Evolutionary conservation across 1,140 invertebrate genomes (phyloP).

Genomic region (Pachyrhynchus sulphureomaculatus): DNA sequence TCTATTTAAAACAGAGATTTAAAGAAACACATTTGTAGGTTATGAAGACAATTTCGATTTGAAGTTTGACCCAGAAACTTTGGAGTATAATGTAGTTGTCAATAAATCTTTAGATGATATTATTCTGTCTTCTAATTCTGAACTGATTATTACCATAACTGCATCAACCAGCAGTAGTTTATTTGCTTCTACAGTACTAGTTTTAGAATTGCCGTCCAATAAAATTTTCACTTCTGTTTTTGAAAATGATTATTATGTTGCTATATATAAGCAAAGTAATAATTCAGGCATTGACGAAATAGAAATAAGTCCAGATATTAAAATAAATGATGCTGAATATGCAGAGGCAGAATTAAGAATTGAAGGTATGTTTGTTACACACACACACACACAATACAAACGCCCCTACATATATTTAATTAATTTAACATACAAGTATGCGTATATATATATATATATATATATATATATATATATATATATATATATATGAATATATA

Average conservation of each 20-base stretch:
- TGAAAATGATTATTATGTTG: neutral
- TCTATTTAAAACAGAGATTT: no score
- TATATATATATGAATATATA: no score
- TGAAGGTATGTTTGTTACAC: neutral
- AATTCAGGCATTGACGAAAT: neutral
- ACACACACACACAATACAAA: neutral
- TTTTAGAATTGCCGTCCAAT: neutral
- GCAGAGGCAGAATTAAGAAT: neutral
- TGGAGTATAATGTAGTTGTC: neutral
- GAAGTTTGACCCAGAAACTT: neutral
- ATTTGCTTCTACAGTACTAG: neutral
- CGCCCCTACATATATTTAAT: no score
- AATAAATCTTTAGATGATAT: neutral
- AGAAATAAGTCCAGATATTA: neutral
- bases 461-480: no score
- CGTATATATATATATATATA: no score
- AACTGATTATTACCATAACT: neutral
- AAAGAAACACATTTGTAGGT: no score
- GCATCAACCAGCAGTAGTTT: neutral
- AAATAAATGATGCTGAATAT: neutral
- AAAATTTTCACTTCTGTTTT: neutral
- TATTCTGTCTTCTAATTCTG: neutral
- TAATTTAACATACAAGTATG: no score
- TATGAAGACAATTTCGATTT: conserved; percentile 2
- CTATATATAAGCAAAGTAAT: neutral